Evolutionary conservation across 2,113 vertebrate species (phyloP).

Genomic region (Larimichthys polyactis): DNA sequence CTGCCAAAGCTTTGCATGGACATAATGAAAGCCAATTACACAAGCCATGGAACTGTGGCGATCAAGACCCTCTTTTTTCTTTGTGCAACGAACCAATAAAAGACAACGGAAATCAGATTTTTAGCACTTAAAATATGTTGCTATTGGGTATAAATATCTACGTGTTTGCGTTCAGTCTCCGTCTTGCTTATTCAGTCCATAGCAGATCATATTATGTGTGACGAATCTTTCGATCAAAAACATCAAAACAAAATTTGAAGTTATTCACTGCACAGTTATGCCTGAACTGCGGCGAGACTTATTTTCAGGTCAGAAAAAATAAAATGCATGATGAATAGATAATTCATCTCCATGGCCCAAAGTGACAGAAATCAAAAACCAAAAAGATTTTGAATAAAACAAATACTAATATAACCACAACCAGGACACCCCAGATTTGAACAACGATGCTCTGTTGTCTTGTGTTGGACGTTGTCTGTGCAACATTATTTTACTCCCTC

Average conservation of each 20-base stretch:
- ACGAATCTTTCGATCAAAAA: slow-evolving; percentile 1
- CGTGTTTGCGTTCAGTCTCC: not conserved
- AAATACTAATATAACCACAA: slow-evolving; percentile 22
- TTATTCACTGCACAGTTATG: not conserved
- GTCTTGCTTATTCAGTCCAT: not conserved
- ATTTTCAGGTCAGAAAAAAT: not conserved
- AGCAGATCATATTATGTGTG: slow-evolving; percentile 3
- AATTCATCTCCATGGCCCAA: not conserved
- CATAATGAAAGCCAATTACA: slow-evolving; percentile 69
- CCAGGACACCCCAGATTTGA: slow-evolving; percentile 15
- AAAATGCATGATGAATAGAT: not conserved
- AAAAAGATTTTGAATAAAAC: slow-evolving; percentile 3
- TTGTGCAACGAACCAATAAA: slow-evolving; percentile 50
- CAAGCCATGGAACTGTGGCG: slow-evolving; percentile 51
- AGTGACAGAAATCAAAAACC: not conserved
- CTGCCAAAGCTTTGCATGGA: slow-evolving; percentile 46
- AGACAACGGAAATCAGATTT: slow-evolving; percentile 40
- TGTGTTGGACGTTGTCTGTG: slow-evolving; percentile 27
- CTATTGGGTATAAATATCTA: not conserved
- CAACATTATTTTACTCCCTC: slow-evolving; percentile 17
- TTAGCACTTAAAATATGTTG: slow-evolving; percentile 21
- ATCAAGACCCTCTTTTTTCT: slow-evolving; percentile 54
- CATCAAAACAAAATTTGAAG: not conserved
- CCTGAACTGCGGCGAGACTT: not conserved
- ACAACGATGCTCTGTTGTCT: slow-evolving; percentile 29